Base-by-base conservation (phyloP, 2,888 invertebrate genomes). In the Eudemis profundana region DNA sequence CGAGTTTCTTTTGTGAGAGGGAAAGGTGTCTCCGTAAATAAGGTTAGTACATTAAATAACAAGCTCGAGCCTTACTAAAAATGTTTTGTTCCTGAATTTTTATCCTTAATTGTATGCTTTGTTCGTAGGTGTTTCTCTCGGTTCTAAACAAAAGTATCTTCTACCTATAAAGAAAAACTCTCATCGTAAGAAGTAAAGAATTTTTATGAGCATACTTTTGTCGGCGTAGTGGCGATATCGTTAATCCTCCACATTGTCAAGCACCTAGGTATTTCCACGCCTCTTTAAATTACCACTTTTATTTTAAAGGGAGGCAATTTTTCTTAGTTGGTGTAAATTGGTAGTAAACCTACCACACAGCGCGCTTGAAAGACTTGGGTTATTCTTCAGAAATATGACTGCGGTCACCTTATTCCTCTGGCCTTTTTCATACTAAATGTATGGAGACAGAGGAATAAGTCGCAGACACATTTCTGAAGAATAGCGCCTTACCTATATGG, bases 211-310 rank as follows among this genome's bases (percentile, higher is more conserved):
- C 76, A 72, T 75, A 76, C 75, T 77, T 78, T 75, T 77, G 81
- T 82, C 76, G 81, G 79, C 76, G 77, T 78, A 71, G 77, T 73
- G 73, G 77, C 77, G 78, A 81, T 83, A 81, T 78, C 78, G 77
- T 82, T 84, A 85, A 85, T 84, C 78, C 81, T 74, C 77, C 76
- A 72, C 73, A 76, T 72, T 78, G 78, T 75, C 77, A 72, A 74
- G 75, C 79, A 73, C 69, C 76, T 54, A 66, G 53, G 61, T 36
- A 63, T 67, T 66, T 83, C 83, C 74, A 82, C 74, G 78, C 73
- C 74, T 69, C 71, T 80, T 76, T 75, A 77, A 83, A 78, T 77
- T 74, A 79, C 73, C 74, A 40, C 73, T 73, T 70, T 78, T 78
- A 77, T 77, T 78, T 44, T 44, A 44, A 61, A 50, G 19, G 40